Evolutionary conservation across 2,113 vertebrate species (phyloP).

Genomic region (Varanus komodoensis): DNA sequence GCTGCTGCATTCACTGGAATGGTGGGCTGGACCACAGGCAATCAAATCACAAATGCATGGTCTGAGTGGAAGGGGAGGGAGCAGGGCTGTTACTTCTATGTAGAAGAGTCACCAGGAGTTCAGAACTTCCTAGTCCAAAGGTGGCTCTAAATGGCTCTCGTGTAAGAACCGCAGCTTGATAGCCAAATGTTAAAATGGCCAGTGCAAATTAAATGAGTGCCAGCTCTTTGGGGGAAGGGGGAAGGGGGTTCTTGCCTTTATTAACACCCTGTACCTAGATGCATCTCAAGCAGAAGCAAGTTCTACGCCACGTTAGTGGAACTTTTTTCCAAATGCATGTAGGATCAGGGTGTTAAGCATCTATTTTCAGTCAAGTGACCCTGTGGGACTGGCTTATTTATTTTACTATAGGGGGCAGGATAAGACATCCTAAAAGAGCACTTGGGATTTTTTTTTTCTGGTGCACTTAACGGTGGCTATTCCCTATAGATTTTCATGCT

Average conservation of each 20-base stretch:
- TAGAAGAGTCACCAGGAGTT: conserved; percentile 32
- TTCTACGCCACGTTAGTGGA: neutral
- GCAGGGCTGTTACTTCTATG: conserved; percentile 17
- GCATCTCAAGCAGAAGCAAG: neutral
- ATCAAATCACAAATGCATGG: conserved; percentile 57
- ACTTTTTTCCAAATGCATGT: neutral
- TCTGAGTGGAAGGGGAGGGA: conserved; percentile 32
- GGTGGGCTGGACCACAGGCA: conserved; percentile 44
- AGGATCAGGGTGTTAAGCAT: neutral
- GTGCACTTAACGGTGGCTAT: conserved; percentile 20
- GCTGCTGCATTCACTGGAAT: conserved; percentile 49
- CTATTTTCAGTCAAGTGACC: neutral
- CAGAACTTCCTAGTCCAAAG: conserved; percentile 33
- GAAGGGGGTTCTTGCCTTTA: conserved; percentile 16
- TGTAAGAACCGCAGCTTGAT: conserved; percentile 4
- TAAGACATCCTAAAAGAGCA: conserved; percentile 41
- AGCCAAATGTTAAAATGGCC: conserved; percentile 30
- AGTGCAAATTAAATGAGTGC: conserved; percentile 13
- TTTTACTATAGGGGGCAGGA: neutral
- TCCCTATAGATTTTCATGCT: conserved; percentile 26
- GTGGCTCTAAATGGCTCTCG: neutral
- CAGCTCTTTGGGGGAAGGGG: conserved; percentile 27
- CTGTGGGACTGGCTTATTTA: neutral
- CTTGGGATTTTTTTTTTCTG: conserved; percentile 25
- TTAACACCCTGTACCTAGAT: conserved; percentile 38